phyloP scores from a whole-genome alignment of 2,797 vertebrate genomes.

The Acanthurus lineatus region DNA sequence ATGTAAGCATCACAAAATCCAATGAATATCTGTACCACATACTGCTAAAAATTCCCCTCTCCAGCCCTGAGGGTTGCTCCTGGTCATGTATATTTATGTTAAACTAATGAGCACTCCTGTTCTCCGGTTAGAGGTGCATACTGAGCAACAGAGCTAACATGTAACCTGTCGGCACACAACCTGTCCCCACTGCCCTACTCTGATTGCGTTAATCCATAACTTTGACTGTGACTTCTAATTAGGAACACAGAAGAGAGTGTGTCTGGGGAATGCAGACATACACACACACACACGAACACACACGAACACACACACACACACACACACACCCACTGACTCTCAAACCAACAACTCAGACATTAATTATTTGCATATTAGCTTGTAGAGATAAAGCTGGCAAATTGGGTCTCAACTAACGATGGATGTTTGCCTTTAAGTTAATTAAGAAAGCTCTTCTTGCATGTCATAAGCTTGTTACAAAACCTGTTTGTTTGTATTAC shows the following conservation, averaged over 20 bases:
- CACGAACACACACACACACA: slow-evolving; percentile 3
- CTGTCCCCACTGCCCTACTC: slow-evolving; percentile 40
- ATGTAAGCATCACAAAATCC: slow-evolving; percentile 10
- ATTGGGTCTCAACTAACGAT: slow-evolving; percentile 62
- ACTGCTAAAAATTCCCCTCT: not conserved
- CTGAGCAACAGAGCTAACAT: slow-evolving; percentile 43
- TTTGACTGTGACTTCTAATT: slow-evolving; percentile 68
- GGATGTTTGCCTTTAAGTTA: slow-evolving; percentile 69
- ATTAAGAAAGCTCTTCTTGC: slow-evolving; percentile 71
- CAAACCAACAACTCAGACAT: slow-evolving; percentile 53
- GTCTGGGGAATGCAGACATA: slow-evolving; percentile 54
- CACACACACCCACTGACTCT: slow-evolving; percentile 29
- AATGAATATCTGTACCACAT: not conserved
- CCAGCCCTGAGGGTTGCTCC: slow-evolving; percentile 40
- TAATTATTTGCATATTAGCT: slow-evolving; percentile 70
- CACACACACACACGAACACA: slow-evolving; percentile 4
- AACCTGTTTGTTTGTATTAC: slow-evolving; percentile 53
- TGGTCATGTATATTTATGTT: slow-evolving; percentile 53
- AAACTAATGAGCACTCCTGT: slow-evolving; percentile 54
- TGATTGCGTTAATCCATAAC: slow-evolving; percentile 61
- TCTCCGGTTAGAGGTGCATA: slow-evolving; percentile 43
- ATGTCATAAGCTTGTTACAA: slow-evolving; percentile 59
- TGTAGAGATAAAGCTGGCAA: slow-evolving; percentile 67
- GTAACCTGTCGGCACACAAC: slow-evolving; percentile 45
- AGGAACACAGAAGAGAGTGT: slow-evolving; percentile 49